Evolutionary conservation across 2,113 vertebrate genomes (phyloP).

Genomic region (Siniperca knerii): DNA sequence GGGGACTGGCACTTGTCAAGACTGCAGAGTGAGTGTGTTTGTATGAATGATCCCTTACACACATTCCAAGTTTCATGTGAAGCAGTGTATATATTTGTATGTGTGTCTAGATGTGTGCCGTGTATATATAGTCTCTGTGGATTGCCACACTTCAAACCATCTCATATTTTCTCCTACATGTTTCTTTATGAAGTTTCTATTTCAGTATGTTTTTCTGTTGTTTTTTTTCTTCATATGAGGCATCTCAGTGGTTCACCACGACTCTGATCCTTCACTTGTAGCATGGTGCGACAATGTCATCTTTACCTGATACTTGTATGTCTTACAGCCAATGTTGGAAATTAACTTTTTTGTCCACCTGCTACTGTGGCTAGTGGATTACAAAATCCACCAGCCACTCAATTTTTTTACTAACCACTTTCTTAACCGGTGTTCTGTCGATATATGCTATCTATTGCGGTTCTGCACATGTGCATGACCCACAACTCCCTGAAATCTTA

Average conservation of each 20-base stretch:
- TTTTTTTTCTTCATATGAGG: neutral
- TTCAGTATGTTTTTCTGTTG: neutral
- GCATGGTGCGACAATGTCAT: neutral
- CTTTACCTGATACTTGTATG: slow-evolving; percentile 22
- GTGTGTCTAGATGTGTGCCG: slow-evolving; percentile 2
- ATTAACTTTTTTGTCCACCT: too few relatives aligned
- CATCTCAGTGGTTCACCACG: neutral
- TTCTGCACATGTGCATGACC: too few relatives aligned
- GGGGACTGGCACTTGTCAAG: neutral
- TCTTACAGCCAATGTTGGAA: neutral
- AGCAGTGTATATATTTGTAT: slow-evolving; percentile 15
- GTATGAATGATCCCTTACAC: neutral
- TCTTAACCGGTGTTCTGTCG: too few relatives aligned
- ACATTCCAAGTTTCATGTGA: slow-evolving; percentile 8
- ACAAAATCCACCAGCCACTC: too few relatives aligned
- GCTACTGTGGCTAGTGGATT: too few relatives aligned
- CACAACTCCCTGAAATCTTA: too few relatives aligned
- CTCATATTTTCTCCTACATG: neutral
- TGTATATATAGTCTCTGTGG: slow-evolving; percentile 24
- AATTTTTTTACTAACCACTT: too few relatives aligned
- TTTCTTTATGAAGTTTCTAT: neutral
- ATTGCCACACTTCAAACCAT: slow-evolving; percentile 17
- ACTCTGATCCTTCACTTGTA: slow-evolving; percentile 17
- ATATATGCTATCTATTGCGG: too few relatives aligned
- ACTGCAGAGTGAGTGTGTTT: neutral